Base-by-base conservation (phyloP, 2,888 invertebrate genomes). In the Cyrtodaria siliqua region DNA sequence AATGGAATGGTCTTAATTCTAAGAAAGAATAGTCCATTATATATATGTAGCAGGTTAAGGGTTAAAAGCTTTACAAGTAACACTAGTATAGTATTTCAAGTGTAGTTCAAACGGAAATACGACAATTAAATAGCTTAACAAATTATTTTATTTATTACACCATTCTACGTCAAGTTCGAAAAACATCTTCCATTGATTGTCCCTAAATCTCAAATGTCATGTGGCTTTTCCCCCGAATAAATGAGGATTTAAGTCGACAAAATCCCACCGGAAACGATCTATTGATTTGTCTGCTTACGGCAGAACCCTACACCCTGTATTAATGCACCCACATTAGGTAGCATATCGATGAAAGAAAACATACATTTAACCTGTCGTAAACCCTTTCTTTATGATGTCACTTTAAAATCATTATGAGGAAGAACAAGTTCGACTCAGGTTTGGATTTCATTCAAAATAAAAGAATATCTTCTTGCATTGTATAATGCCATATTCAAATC, bases 341-440 rank as follows among this genome's bases (percentile, higher is more conserved):
- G 60, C 49, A 60, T 47, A 47, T 60, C 60, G 47, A 47, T 47
- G 60, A 60, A 60, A 60, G 60, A 60, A 60, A 47, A 47, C 18
- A 26, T 47, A 47, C 44, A 44, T 47, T 60, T 60, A 47, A 49
- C 60, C 29, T 60, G 60, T 60, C 60, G 60, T 47, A 47, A 60
- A 60, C 47, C 47, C 60, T 60, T 60, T 60, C 60, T 60, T 60
- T 27, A 20, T 47, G 16, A n/a, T 60, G 44, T 44, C 49, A 27
- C 24, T 59, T 42, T 42, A 59, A 59, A 24, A 29, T 29, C 44
- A 26, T 23, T 26, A n/a, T 16, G 14, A 23, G 44, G 24, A 2
- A 14, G 60, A 20, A 27, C 49, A 33, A 49, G 29, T 47, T 60
- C 20, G 49, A 60, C 49, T 47, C 14, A 33, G 27, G 47, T 20